phyloP scores from a whole-genome alignment of 2,888 invertebrate species.

The Pyralis farinalis region DNA sequence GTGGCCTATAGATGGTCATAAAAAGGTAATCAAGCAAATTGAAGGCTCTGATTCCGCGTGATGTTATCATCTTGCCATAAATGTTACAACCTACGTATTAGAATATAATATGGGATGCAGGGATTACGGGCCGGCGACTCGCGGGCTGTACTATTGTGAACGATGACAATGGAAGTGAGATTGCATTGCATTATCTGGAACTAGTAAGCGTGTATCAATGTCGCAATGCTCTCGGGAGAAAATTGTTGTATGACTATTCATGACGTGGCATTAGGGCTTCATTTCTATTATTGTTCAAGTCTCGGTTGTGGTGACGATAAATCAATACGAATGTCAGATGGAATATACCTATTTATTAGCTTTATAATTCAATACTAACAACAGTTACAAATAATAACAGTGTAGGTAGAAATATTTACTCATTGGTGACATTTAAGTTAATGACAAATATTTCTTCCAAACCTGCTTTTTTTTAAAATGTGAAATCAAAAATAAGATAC shows the following conservation, averaged over 20 bases:
- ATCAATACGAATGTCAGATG: not conserved
- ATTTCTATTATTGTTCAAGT: not conserved
- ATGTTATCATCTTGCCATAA: conserved; percentile 34
- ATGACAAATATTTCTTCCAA: not conserved
- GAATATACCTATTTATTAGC: too few relatives aligned
- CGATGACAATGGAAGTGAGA: conserved; percentile 48
- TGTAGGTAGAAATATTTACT: too few relatives aligned
- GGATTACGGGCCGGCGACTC: conserved; percentile 42
- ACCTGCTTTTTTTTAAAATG: not conserved
- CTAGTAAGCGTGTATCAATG: conserved; percentile 31
- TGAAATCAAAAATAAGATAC: conserved; percentile 6
- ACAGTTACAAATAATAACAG: too few relatives aligned
- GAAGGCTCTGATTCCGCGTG: conserved; percentile 26
- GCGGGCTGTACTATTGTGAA: conserved; percentile 37
- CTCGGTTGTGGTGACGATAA: not conserved
- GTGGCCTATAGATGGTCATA: conserved; percentile 22
- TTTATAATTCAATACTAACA: too few relatives aligned
- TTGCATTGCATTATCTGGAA: conserved; percentile 47
- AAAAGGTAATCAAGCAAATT: conserved; percentile 32
- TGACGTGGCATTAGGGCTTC: conserved; percentile 11
- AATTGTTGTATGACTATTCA: conserved; percentile 23
- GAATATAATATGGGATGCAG: conserved; percentile 41
- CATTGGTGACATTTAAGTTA: too few relatives aligned
- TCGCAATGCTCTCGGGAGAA: conserved; percentile 30
- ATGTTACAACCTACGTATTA: conserved; percentile 38